A percentile compares a stretch with the other conserved stretches of the same genome.
These are phyloP conservation scores for Oreochromis spilurus DNA, from an alignment of 2,113 vertebrate genomes.

Conservation along the genomic window DNA sequence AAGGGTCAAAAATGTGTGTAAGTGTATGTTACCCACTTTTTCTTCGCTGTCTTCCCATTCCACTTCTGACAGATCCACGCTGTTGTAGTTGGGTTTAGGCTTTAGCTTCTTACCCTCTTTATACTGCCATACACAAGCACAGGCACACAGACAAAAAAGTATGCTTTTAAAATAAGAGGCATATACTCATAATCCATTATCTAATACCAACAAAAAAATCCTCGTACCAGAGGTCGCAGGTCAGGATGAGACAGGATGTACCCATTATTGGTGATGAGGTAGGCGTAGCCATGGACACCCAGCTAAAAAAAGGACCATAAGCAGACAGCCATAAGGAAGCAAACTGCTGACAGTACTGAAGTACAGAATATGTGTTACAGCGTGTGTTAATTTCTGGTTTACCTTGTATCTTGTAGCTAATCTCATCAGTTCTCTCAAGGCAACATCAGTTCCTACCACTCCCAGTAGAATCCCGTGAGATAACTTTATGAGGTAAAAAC, in stretches of 20 bases:
- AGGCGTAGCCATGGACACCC: slow-evolving; percentile 91
- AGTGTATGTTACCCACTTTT: slow-evolving; percentile 64
- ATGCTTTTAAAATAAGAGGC: not conserved
- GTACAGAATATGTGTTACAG: not conserved
- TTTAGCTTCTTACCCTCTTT: slow-evolving; percentile 90
- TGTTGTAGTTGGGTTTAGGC: slow-evolving; percentile 95
- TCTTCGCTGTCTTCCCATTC: slow-evolving; percentile 91
- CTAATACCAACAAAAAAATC: not conserved
- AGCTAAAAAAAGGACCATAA: slow-evolving; percentile 70
- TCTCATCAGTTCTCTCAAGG: slow-evolving; percentile 88
- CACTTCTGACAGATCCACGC: slow-evolving; percentile 90
- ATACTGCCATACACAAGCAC: slow-evolving; percentile 72
- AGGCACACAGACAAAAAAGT: not conserved
- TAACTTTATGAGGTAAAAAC: slow-evolving; percentile 60
- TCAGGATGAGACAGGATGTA: slow-evolving; percentile 97
- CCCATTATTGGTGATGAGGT: slow-evolving; percentile 91
- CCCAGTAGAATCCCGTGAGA: slow-evolving; percentile 93
- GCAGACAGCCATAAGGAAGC: not conserved
- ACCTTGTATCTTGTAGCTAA: slow-evolving; percentile 91
- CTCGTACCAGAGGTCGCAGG: slow-evolving; percentile 85
- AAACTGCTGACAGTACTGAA: not conserved
- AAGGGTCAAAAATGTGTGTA: not conserved
- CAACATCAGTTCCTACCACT: slow-evolving; percentile 90
- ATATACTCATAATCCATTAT: not conserved
- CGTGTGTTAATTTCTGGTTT: not conserved